phyloP scores from a whole-genome alignment of 1,140 invertebrate genomes.

The Heliconius nattereri region DNA sequence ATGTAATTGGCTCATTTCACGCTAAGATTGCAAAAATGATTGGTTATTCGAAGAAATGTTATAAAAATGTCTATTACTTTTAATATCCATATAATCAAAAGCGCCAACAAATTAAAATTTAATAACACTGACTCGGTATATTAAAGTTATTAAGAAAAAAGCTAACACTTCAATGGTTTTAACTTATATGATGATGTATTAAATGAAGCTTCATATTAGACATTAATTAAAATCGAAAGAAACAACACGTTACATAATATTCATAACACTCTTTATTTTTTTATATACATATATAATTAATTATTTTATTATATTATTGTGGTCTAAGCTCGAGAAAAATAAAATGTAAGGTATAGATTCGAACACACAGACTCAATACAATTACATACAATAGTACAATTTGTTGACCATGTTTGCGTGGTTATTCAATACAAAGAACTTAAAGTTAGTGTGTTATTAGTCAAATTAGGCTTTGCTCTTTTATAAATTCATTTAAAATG shows the following conservation, averaged over 20 bases:
- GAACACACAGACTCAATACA: neutral
- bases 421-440: neutral
- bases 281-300: too few relatives aligned
- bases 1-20: constrained; percentile 37
- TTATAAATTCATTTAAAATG: neutral
- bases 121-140: constrained; percentile 6
- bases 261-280: too few relatives aligned
- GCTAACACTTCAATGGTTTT: neutral
- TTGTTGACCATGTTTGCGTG: neutral
- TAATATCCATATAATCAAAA: constrained; percentile 16
- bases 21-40: constrained; percentile 29
- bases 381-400: too few relatives aligned
- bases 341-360: neutral
- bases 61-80: constrained; percentile 12
- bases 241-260: neutral
- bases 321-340: neutral
- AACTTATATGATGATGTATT: neutral
- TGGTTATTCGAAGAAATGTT: constrained; percentile 10
- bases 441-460: neutral
- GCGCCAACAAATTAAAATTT: constrained; percentile 1
- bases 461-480: neutral
- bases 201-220: neutral
- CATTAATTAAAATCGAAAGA: neutral
- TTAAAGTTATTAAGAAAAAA: constrained; percentile 1
- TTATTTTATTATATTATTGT: too few relatives aligned